A percentile compares a stretch with the other conserved stretches of the same genome.
Evolutionary conservation across 1,140 invertebrate species (phyloP).

Genomic region (Drosophila sucinea): DNA sequence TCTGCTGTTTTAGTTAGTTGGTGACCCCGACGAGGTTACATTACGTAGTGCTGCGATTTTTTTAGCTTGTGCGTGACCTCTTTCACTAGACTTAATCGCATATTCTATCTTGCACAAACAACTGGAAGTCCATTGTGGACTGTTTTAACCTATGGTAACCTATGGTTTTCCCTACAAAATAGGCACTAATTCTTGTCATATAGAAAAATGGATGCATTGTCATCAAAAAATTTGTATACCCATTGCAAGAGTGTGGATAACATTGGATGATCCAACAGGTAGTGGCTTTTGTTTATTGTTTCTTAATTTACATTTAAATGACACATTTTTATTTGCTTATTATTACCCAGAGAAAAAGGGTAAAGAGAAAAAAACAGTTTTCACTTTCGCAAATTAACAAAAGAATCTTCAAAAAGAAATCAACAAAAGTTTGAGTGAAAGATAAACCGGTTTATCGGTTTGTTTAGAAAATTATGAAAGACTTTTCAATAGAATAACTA

Average conservation of each 20-base stretch:
- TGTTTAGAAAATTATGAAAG: constrained; percentile 66
- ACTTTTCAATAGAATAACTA: constrained; percentile 63
- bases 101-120: too few relatives aligned
- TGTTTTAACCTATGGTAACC: too few relatives aligned
- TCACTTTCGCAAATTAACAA: constrained; percentile 72
- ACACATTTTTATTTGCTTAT: constrained; percentile 40
- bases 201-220: neutral
- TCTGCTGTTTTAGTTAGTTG: too few relatives aligned
- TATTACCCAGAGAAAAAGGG: constrained; percentile 19
- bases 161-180: too few relatives aligned
- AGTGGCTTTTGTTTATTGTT: constrained; percentile 22
- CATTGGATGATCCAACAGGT: constrained; percentile 51
- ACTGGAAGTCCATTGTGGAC: too few relatives aligned
- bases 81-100: too few relatives aligned
- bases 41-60: too few relatives aligned
- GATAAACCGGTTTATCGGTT: constrained; percentile 66
- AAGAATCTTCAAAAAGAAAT: constrained; percentile 49
- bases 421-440: constrained; percentile 43
- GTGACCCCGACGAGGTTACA: too few relatives aligned
- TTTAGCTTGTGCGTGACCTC: too few relatives aligned
- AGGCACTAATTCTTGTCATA: neutral
- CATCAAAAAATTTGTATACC: neutral
- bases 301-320: constrained; percentile 44
- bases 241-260: neutral
- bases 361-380: constrained; percentile 38